These are phyloP conservation scores for Flexamia atlantica DNA, from an alignment of 2,888 invertebrate genomes.

Conservation along the genomic window DNA sequence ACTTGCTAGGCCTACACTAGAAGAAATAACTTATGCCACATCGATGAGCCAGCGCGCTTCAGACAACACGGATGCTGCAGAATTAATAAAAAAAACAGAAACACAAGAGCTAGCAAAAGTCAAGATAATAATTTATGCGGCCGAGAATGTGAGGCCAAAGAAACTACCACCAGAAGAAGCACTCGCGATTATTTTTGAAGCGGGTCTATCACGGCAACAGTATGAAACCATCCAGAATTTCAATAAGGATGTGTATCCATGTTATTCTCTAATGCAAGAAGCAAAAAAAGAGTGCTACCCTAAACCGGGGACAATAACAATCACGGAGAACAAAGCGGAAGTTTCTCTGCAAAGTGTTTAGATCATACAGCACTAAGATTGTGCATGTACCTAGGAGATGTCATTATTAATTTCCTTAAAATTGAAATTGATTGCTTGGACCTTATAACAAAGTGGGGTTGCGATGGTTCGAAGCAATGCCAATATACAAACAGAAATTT, in stretches of 20 bases:
- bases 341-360: background rate
- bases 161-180: background rate
- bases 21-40: conserved; percentile 7
- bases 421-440: background rate
- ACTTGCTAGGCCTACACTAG: background rate
- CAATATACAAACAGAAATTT: conserved; percentile 22
- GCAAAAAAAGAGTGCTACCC: conserved; percentile 27
- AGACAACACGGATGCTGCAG: conserved; percentile 4
- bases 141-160: background rate
- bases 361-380: conserved; percentile 9
- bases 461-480: conserved; percentile 15
- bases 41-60: conserved; percentile 30
- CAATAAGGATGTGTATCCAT: conserved; percentile 1
- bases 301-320: background rate
- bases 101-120: conserved; percentile 11
- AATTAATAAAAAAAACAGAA: conserved; percentile 30
- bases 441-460: background rate
- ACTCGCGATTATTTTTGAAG: conserved; percentile 7
- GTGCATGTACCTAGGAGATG: background rate
- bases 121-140: background rate
- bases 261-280: conserved; percentile 12
- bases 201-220: background rate
- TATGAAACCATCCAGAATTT: background rate
- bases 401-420: background rate
- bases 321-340: conserved; percentile 7